Base-by-base conservation (phyloP, 1,140 invertebrate species). In the Oncopeltus fasciatus region DNA sequence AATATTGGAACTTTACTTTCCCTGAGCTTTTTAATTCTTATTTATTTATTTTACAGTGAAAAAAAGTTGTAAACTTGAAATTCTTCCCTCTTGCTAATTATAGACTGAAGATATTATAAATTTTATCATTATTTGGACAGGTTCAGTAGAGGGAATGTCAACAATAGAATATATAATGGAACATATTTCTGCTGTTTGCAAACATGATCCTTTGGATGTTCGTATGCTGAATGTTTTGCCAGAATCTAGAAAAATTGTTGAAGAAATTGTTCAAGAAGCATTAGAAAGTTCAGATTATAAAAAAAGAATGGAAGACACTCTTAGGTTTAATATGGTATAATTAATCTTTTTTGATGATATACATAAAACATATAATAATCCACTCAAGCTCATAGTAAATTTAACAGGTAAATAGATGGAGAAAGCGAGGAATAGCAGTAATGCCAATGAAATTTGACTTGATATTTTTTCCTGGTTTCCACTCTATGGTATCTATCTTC, bases 141-240 rank as follows among this genome's bases (percentile, higher is more conserved):
- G 83, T 27, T 77, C 79, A 0, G 71, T 80, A 1, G 84, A 88
- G 74, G 80, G 72, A 29, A 71, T 85, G 21, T 79, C 78, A 9
- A 75, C 83, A 68, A 81, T 83, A 24, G 91, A 93, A 72, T 79
- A 77, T 49, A 81, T 93, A 8, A 86, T 94, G 78, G 88, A 93
- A 67, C 84, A 88, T 69, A 84, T 92, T 63, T 81, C 87, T 2
- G 78, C 77, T 58, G 75, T 72, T 49, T 67, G 85, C 2, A 76
- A 78, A 1, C 75, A 79, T 65, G 88, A 92, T 74, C 81, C 88
- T 0, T 63, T 82, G 1, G 80, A 85, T 56, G 78, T 90, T 0
- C 75, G 81, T 60, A 66, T 81, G 38, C 72, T 71, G 4, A 90
- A 90, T 68, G 74, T 88, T 63, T 72, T 71, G 21, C 59, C 53